Evolutionary conservation across 2,797 vertebrate species (phyloP).

Genomic region (Poeciliopsis turneri): DNA sequence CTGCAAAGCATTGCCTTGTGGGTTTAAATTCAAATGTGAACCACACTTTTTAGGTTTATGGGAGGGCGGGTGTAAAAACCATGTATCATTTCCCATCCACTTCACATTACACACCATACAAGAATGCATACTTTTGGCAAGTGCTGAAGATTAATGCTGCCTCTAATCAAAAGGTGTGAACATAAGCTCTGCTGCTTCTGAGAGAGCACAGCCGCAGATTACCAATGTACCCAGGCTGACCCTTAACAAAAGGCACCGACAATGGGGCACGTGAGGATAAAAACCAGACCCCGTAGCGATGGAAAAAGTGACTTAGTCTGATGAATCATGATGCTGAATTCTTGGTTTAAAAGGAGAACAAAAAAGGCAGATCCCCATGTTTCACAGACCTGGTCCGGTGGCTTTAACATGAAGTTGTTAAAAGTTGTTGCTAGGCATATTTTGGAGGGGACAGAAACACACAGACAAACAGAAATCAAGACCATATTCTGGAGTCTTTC

Average conservation of each 20-base stretch:
- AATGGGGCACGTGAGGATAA: neutral
- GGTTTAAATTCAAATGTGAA: neutral
- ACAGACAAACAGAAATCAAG: neutral
- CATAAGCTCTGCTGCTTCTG: neutral
- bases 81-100: neutral
- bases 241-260: neutral
- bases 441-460: neutral
- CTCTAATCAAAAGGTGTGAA: neutral
- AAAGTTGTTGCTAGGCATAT: neutral
- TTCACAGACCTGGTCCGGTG: neutral
- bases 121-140: neutral
- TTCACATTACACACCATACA: neutral
- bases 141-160: neutral
- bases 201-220: neutral
- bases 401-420: neutral
- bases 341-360: neutral
- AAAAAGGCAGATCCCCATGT: neutral
- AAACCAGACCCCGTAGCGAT: neutral
- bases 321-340: neutral
- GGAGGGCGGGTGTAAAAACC: neutral
- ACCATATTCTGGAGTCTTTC: neutral
- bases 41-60: neutral
- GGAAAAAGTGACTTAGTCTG: constrained; percentile 1
- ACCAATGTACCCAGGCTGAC: neutral
- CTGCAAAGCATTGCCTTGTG: neutral